These are phyloP conservation scores for Magallana ariakensis DNA, from an alignment of 1,140 invertebrate species.

Conservation along the genomic window DNA sequence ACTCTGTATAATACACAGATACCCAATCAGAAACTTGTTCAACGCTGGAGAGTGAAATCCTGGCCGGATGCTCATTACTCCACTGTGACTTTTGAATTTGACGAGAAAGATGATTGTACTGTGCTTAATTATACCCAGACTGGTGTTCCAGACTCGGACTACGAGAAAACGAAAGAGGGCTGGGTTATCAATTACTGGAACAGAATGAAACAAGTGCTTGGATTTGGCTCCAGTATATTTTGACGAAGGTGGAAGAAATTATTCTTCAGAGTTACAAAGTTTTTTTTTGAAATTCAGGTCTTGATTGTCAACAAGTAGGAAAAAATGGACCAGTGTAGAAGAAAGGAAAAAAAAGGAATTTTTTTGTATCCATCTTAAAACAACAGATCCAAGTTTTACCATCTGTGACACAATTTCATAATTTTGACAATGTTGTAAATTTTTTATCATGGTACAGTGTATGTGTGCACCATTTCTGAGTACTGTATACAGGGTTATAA, in stretches of 20 bases:
- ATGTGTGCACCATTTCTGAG: too few relatives aligned
- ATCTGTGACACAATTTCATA: too few relatives aligned
- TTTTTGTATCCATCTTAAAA: too few relatives aligned
- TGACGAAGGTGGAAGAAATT: slow-evolving; percentile 69
- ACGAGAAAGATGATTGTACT: slow-evolving; percentile 92
- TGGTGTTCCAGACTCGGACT: slow-evolving; percentile 88
- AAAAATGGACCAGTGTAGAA: too few relatives aligned
- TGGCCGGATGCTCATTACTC: slow-evolving; percentile 97
- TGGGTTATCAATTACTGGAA: slow-evolving; percentile 96
- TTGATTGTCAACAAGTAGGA: too few relatives aligned
- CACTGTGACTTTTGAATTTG: slow-evolving; percentile 90
- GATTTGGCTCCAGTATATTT: slow-evolving; percentile 89
- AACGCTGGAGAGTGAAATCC: slow-evolving; percentile 95
- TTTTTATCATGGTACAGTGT: too few relatives aligned
- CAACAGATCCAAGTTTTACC: too few relatives aligned
- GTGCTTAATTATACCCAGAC: slow-evolving; percentile 88
- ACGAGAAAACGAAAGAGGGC: slow-evolving; percentile 90
- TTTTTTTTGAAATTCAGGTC: background rate
- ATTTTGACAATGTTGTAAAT: too few relatives aligned
- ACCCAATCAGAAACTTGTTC: slow-evolving; percentile 91
- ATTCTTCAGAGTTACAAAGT: background rate
- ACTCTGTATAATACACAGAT: slow-evolving; percentile 77
- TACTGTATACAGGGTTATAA: too few relatives aligned
- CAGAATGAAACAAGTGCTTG: slow-evolving; percentile 94
- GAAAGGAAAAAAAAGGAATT: too few relatives aligned